Evolutionary conservation across 2,113 vertebrate species (phyloP), one percentile per base, ranked within the genome.

Genomic region (Miniopterus natalensis): DNA sequence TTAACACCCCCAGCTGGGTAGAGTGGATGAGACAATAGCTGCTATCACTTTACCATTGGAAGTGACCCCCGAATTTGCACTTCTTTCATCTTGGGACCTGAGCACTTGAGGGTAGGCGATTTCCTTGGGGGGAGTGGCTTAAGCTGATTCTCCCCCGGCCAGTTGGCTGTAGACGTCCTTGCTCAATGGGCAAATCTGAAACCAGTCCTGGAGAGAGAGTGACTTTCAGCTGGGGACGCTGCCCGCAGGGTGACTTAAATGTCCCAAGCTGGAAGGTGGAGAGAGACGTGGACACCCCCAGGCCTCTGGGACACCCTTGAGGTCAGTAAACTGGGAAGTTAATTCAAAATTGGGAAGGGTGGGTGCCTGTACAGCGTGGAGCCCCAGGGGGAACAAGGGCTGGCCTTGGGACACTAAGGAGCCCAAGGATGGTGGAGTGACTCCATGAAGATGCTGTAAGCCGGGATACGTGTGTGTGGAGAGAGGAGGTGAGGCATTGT

Each of bases 1-100:
- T 98, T 98, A 98, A 98, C 98, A 97, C 97, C 90, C 96, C 89
- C 97, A 97, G 97, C 98, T 96, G 98, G 92, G 73, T 17, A 87
- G 92, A 92, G 95, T 84, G 94, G 96, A 78, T 95, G 92, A 98
- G 98, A 99, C 98, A 97, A 98, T 98, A 98, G 98, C 98, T 98
- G 98, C 98, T 99, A 98, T 98, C 99, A 98, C 98, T 99, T 99
- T 98, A 99, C 98, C 99, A 99, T 99, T 99, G 99, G 99, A 99
- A 99, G 99, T 99, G 99, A 99, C 99, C 99, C 97, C 98, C 97
- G 93, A 97, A 98, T 98, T 98, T 98, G 96, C 98, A 98, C 98
- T 96, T 98, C 98, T 98, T 98, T 97, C 96, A 97, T 96, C 93
- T 98, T 95, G 96, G 96, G 93, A 97, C 98, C 98, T 96, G 98